Percentiles rank a stretch among this genome's conserved stretches.
Evolutionary conservation across 2,888 invertebrate genomes (phyloP).

Genomic region (Epinotia nisella): DNA sequence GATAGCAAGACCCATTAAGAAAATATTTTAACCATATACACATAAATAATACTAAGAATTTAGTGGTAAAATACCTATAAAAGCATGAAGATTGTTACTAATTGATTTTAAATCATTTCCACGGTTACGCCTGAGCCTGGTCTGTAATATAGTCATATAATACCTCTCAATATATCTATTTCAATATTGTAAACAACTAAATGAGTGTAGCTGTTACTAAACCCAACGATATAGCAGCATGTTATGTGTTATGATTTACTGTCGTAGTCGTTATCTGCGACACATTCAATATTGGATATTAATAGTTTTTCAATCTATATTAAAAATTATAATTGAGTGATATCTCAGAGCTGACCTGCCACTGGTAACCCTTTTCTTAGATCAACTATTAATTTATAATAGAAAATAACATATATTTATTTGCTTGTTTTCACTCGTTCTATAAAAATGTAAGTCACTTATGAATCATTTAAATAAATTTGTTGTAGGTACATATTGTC

Average conservation of each 20-base stretch:
- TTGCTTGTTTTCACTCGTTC: not conserved
- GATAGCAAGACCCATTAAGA: too few species aligned
- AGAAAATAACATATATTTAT: not conserved
- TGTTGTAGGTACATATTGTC: too few species aligned
- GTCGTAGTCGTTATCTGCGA: slow-evolving; percentile 28
- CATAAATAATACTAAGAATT: not conserved
- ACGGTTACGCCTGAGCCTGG: not conserved
- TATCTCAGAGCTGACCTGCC: slow-evolving; percentile 29
- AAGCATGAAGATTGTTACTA: not conserved
- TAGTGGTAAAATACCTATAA: not conserved
- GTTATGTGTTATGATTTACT: slow-evolving; percentile 35
- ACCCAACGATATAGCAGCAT: slow-evolving; percentile 3
- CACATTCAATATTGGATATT: slow-evolving; percentile 35
- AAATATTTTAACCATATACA: not conserved
- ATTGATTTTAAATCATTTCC: not conserved
- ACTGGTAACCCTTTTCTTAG: slow-evolving; percentile 33
- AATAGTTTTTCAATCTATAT: slow-evolving; percentile 30
- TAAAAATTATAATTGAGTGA: slow-evolving; percentile 33
- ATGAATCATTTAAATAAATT: too few species aligned
- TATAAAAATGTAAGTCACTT: too few species aligned
- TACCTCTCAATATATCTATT: not conserved
- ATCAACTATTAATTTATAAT: slow-evolving; percentile 27
- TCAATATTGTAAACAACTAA: slow-evolving; percentile 13
- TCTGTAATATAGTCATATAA: not conserved
- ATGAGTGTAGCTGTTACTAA: slow-evolving; percentile 6